Evolutionary conservation across 2,797 vertebrate species (phyloP), one percentile per base, ranked within the genome.

Genomic region (Ctenopoma kingsleyae): DNA sequence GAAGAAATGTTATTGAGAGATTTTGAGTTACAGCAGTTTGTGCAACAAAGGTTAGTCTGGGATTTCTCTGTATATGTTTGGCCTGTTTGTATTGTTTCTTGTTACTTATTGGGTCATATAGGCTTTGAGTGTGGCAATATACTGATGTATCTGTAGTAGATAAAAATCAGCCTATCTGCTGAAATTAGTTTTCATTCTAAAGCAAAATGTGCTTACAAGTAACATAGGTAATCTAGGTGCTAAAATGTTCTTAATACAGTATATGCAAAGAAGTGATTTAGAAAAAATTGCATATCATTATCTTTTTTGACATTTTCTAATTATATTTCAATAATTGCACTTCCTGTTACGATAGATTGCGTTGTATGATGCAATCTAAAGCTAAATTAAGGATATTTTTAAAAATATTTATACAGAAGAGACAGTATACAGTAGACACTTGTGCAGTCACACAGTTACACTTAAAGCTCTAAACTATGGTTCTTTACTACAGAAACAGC

Each of bases 401-500:
- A 20, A 52, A 16, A 19, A 27, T 11, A 20, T n/a, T n/a, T n/a
- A n/a, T n/a, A 6, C 25, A 6, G 25, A 4, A 27, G 25, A 27
- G 25, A 27, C 25, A 27, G 25, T 40, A 19, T 19, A 35, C 47
- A 47, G 13, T 13, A 17, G 69, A 60, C 43, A 27, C 13, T n/a
- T 41, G 3, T 55, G 54, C 51, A 72, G 51, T 47, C 52, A 71
- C 23, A 60, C 19, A 38, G 27, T 49, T 84, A 32, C 30, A 32
- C 54, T 48, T 71, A 59, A 69, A 57, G 47, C 46, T 75, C 41
- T 38, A 17, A 32, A 9, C 43, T 49, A 17, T 65, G 58, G 70
- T 22, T 71, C 62, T 78, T 79, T 79, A 49, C 40, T 47, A 52
- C 66, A 57, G 61, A 66, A 74, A 22, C 53, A 76, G 58, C 66